These are phyloP conservation scores for Myotis daubentonii DNA, from an alignment of 2,797 vertebrate genomes.

Conservation along the genomic window DNA sequence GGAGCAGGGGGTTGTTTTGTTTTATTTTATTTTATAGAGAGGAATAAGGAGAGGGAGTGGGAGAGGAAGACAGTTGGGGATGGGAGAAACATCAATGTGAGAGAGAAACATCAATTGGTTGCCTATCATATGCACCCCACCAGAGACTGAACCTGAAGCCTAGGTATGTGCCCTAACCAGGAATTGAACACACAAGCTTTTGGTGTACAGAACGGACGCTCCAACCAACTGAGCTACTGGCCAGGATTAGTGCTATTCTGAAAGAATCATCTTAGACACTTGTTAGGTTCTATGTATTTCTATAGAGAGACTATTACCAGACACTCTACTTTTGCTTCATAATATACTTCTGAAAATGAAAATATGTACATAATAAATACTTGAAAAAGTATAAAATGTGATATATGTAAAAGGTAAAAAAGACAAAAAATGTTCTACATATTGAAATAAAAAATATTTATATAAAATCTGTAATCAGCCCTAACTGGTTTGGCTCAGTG, in stretches of 20 bases:
- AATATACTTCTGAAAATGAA: background rate
- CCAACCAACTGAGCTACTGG: background rate
- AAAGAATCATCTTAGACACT: slow-evolving; percentile 23
- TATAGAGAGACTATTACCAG: background rate
- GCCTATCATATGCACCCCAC: background rate
- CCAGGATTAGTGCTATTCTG: background rate
- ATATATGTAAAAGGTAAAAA: background rate
- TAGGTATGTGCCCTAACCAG: too few species aligned
- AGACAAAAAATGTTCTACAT: background rate
- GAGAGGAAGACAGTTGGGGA: too few species aligned
- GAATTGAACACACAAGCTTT: background rate
- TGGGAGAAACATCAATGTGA: too few species aligned
- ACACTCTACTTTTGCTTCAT: background rate
- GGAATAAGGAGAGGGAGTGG: background rate
- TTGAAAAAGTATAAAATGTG: slow-evolving; percentile 14
- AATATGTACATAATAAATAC: background rate
- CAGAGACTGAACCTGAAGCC: too few species aligned
- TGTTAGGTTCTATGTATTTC: background rate
- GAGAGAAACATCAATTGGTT: background rate
- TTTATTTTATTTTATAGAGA: background rate
- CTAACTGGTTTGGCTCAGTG: too few species aligned
- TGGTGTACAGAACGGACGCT: background rate
- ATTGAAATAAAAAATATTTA: background rate
- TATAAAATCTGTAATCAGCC: slow-evolving; percentile 11
- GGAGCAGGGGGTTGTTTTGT: too few species aligned